Base-by-base conservation (phyloP, 1,140 invertebrate genomes). In the Hestina assimilis region DNA sequence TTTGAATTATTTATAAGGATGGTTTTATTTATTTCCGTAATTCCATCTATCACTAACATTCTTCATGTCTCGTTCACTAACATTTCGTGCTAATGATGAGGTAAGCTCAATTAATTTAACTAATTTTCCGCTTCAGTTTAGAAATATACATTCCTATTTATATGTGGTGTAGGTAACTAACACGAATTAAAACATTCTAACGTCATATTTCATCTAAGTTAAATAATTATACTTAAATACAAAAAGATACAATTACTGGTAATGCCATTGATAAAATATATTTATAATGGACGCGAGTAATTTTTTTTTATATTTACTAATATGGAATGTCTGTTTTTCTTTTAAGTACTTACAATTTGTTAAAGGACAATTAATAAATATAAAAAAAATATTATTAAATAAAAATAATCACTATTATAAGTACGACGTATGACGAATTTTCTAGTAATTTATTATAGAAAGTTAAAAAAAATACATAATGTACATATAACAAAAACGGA, bases 271-370 rank as follows among this genome's bases (percentile, higher is more conserved):
- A 17, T 14, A 7, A 38, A 21, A 12, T 17, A 29, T 31, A 47
- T 47, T 19, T 11, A 40, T 57, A 57, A 57, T 57, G 54, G 54
- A 57, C 54, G 54, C 54, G 54, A 57, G 48, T 48, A 57, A 19
- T 33, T 12, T 23, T 47, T 33, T 33, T 35, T 4, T n/a, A n/a
- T n/a, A n/a, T n/a, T n/a, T n/a, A n/a, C n/a, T n/a, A n/a, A n/a
- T n/a, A n/a, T n/a, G n/a, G n/a, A n/a, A n/a, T n/a, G n/a, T n/a
- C n/a, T n/a, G n/a, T n/a, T n/a, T n/a, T n/a, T n/a, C n/a, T n/a
- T n/a, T n/a, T n/a, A n/a, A n/a, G n/a, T n/a, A n/a, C n/a, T n/a
- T n/a, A n/a, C n/a, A n/a, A n/a, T n/a, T n/a, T n/a, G n/a, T n/a
- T n/a, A n/a, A n/a, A n/a, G n/a, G n/a, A n/a, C n/a, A n/a, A n/a